Percentiles rank a stretch among this genome's conserved stretches.
These are phyloP conservation scores for Neoniphon sammara DNA, from an alignment of 2,797 vertebrate species.

Conservation along the genomic window DNA sequence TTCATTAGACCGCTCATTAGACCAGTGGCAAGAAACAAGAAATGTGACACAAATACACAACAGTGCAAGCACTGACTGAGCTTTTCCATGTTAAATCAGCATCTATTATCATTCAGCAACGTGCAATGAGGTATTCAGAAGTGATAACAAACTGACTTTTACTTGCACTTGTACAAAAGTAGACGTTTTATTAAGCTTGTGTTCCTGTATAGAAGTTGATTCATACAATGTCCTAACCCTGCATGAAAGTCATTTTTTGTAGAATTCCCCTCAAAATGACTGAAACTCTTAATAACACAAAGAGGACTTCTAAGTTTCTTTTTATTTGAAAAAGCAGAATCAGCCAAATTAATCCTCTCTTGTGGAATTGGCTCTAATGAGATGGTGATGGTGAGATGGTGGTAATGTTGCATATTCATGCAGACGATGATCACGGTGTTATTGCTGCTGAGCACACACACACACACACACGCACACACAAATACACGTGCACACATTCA, in stretches of 20 bases:
- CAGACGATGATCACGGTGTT: not conserved
- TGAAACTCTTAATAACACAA: not conserved
- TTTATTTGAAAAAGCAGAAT: not conserved
- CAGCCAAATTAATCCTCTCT: not conserved
- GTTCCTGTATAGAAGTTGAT: too few species aligned
- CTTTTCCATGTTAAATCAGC: not conserved
- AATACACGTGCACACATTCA: too few species aligned
- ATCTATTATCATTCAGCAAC: not conserved
- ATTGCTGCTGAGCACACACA: conserved; percentile 1
- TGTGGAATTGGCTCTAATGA: not conserved
- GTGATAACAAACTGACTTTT: not conserved
- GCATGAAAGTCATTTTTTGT: not conserved
- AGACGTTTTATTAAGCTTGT: too few species aligned
- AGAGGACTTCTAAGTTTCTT: not conserved
- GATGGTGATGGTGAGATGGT: too few species aligned
- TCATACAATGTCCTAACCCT: too few species aligned
- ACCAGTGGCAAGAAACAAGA: not conserved
- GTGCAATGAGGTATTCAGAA: not conserved
- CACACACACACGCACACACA: conserved; percentile 11
- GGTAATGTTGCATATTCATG: not conserved
- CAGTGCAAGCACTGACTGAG: not conserved
- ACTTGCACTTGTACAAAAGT: too few species aligned
- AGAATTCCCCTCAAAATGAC: not conserved
- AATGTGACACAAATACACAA: not conserved
- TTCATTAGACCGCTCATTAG: not conserved